A percentile compares a stretch with the other conserved stretches of the same genome.
Conservation (phyloP, 2,888 invertebrate genomes). For the Tenthredo amoena region DNA sequence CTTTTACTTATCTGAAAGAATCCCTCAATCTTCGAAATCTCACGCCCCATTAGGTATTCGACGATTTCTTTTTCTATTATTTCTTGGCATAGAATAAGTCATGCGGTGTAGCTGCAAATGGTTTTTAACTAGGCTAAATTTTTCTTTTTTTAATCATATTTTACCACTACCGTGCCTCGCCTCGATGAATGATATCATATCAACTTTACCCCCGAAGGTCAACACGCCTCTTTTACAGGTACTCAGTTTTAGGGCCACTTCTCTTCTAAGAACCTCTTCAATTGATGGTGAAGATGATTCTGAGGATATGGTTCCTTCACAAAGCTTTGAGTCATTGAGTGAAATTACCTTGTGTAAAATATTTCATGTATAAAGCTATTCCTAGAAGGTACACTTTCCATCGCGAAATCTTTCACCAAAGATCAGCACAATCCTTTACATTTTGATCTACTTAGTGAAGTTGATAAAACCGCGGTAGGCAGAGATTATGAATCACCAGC, state of each 20-base stretch:
- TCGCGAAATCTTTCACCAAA: background rate
- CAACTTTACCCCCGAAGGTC: conserved; percentile 15
- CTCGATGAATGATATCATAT: conserved; percentile 13
- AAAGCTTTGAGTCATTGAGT: background rate
- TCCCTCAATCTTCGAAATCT: conserved; percentile 10
- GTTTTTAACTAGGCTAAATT: background rate
- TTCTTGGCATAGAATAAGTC: background rate
- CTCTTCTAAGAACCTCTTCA: conserved; percentile 7
- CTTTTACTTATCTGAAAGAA: background rate
- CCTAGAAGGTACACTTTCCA: background rate
- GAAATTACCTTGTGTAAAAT: background rate
- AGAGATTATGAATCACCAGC: background rate
- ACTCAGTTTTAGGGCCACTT: conserved; percentile 22
- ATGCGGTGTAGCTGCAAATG: background rate
- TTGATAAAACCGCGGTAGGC: background rate
- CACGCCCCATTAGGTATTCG: background rate
- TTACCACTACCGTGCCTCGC: background rate
- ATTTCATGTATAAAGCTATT: background rate
- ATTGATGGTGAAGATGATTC: conserved; percentile 16
- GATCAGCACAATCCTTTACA: background rate
- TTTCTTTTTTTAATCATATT: background rate
- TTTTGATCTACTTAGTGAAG: background rate
- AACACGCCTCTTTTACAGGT: conserved; percentile 18
- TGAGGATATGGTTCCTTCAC: background rate
- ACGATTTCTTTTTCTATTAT: background rate